phyloP scores from a whole-genome alignment of 2,113 vertebrate genomes.

The Tenebrosternarchus preto region DNA sequence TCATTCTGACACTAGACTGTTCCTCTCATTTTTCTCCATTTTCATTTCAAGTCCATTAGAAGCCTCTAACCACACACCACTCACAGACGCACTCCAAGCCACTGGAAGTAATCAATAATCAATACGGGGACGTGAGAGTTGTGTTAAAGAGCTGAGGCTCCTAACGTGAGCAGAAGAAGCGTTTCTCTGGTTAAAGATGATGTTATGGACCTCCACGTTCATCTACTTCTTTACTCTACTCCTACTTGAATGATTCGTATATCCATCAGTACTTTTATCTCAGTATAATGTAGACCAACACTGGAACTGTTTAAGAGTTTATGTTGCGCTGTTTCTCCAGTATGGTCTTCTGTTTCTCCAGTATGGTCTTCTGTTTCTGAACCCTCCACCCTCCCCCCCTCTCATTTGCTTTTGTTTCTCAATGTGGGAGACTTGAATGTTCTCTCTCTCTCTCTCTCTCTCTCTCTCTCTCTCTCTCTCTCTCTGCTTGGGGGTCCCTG shows the following conservation, averaged over 20 bases:
- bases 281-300: not conserved
- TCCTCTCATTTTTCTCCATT: constrained; percentile 7
- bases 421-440: not conserved
- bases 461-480: not conserved
- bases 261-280: not conserved
- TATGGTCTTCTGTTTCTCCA: too few species aligned
- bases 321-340: not conserved
- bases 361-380: too few species aligned
- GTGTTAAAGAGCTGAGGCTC: not conserved
- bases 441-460: not conserved
- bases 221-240: too few species aligned
- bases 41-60: not conserved
- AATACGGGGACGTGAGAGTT: not conserved
- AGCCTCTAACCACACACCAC: too few species aligned
- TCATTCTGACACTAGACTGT: too few species aligned
- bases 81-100: not conserved
- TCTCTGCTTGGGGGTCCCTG: constrained; percentile 9
- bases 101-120: constrained; percentile 18
- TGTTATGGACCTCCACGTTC: not conserved
- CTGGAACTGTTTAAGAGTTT: not conserved
- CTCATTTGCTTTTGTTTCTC: constrained; percentile 3
- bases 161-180: not conserved
- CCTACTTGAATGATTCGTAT: too few species aligned
- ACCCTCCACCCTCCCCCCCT: not conserved
- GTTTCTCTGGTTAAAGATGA: not conserved